Conservation (phyloP, 2,113 vertebrate genomes). For the Thomomys bottae region DNA sequence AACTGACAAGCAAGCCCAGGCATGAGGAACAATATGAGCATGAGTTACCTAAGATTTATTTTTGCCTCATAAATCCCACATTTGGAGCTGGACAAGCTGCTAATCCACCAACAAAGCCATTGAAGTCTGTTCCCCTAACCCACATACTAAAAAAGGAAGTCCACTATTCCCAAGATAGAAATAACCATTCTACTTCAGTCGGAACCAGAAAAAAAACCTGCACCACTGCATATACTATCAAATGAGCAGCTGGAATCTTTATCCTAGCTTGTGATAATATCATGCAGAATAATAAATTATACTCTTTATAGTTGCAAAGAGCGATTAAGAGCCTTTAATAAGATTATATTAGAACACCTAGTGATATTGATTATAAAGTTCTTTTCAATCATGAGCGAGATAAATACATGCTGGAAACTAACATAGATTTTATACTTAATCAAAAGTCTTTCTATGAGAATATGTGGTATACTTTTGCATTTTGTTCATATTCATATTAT, state of each 20-base stretch:
- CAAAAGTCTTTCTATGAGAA: neutral
- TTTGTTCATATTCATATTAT: neutral
- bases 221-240: neutral
- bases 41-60: neutral
- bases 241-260: neutral
- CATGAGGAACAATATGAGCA: neutral
- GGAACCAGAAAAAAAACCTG: neutral
- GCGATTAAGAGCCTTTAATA: neutral
- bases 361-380: neutral
- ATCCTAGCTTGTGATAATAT: neutral
- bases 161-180: neutral
- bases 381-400: neutral
- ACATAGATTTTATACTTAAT: neutral
- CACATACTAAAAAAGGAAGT: neutral
- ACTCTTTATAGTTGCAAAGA: neutral
- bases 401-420: neutral
- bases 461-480: neutral
- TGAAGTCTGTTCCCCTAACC: neutral
- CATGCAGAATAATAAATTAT: too few species aligned
- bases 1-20: neutral
- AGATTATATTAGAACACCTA: neutral
- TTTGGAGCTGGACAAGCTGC: neutral
- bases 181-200: neutral
- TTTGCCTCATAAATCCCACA: neutral
- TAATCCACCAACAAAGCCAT: neutral